Conservation (phyloP, 2,888 invertebrate genomes). For the Leptothorax acervorum region DNA sequence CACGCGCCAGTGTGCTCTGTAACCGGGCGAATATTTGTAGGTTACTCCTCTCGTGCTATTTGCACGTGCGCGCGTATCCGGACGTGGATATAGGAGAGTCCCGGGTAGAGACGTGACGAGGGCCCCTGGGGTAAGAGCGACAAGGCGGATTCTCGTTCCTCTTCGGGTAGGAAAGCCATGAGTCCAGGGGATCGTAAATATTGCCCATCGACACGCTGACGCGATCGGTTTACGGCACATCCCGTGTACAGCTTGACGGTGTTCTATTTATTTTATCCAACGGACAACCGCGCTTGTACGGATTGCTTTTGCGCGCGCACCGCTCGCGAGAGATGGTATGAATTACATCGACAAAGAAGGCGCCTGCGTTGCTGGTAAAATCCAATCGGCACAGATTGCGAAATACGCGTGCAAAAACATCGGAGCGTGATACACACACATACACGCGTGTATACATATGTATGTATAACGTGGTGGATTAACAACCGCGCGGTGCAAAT, state of each 20-base stretch:
- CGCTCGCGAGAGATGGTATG: slow-evolving; percentile 19
- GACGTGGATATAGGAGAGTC: not conserved
- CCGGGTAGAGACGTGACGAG: slow-evolving; percentile 27
- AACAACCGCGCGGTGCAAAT: slow-evolving; percentile 18
- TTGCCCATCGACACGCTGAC: slow-evolving; percentile 45
- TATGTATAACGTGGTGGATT: slow-evolving; percentile 11
- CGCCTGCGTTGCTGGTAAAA: slow-evolving; percentile 33
- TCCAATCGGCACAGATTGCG: slow-evolving; percentile 45
- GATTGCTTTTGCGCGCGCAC: slow-evolving; percentile 45
- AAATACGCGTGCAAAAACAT: slow-evolving; percentile 33
- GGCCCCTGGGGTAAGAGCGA: slow-evolving; percentile 27
- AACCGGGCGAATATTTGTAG: slow-evolving; percentile 43
- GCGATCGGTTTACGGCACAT: slow-evolving; percentile 44
- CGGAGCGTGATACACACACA: not conserved
- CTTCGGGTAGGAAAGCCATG: slow-evolving; percentile 14
- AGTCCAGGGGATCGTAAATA: slow-evolving; percentile 45
- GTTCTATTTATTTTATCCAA: slow-evolving; percentile 45
- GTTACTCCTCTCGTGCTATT: slow-evolving; percentile 48
- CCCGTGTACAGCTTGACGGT: slow-evolving; percentile 11
- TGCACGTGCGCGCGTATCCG: slow-evolving; percentile 40
- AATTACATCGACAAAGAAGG: slow-evolving; percentile 46
- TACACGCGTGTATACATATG: not conserved
- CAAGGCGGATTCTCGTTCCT: slow-evolving; percentile 30
- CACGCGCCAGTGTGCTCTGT: slow-evolving; percentile 11
- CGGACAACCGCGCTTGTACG: slow-evolving; percentile 33